Conservation (phyloP, 2,113 vertebrate species). For the Limnothrissa miodon region DNA sequence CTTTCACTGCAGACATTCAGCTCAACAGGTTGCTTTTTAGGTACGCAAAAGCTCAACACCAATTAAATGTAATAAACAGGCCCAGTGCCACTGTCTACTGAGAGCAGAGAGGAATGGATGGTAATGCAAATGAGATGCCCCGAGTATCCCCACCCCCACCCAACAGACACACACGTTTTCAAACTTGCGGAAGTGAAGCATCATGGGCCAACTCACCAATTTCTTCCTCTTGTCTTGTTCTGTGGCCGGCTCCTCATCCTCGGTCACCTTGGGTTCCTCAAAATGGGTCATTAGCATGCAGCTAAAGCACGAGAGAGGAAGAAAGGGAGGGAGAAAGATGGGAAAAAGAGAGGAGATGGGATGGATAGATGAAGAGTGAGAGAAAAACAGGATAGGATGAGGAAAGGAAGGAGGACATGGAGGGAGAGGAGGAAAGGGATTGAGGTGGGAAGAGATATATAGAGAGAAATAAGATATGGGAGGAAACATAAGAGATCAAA, state of each 20-base stretch:
- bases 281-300: slow-evolving; percentile 92
- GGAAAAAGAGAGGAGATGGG: slow-evolving; percentile 54
- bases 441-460: background rate
- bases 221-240: slow-evolving; percentile 84
- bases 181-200: slow-evolving; percentile 27
- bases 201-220: slow-evolving; percentile 23
- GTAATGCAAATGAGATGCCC: background rate
- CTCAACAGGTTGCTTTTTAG: background rate
- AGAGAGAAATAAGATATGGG: background rate
- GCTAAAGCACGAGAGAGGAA: slow-evolving; percentile 62
- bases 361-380: background rate
- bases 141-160: too few relatives aligned
- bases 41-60: background rate
- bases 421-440: background rate
- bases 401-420: background rate
- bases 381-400: slow-evolving; percentile 8
- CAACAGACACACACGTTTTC: too few relatives aligned
- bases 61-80: background rate
- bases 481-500: background rate
- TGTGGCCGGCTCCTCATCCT: slow-evolving; percentile 92
- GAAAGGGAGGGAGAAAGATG: background rate
- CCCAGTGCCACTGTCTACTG: background rate
- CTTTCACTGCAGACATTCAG: background rate
- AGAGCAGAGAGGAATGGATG: background rate
- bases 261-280: slow-evolving; percentile 86